Conservation (phyloP, 1,140 invertebrate genomes). For the Anoplophora glabripennis region DNA sequence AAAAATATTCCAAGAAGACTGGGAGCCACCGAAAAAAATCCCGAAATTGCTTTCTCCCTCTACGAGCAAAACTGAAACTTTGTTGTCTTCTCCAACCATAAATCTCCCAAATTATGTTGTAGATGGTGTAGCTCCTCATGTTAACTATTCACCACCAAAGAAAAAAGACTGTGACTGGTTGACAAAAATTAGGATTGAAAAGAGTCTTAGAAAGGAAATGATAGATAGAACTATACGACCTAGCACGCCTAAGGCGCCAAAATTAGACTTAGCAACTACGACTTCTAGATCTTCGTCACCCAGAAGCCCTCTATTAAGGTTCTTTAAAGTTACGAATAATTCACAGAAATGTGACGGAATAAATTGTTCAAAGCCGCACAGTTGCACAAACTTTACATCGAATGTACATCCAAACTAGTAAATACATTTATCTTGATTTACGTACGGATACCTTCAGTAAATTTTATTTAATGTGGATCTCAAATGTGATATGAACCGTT, state of each 20-base stretch:
- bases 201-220: slow-evolving; percentile 38
- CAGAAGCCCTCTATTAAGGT: slow-evolving; percentile 38
- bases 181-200: slow-evolving; percentile 64
- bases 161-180: slow-evolving; percentile 70
- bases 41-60: slow-evolving; percentile 12
- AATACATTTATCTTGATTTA: too few relatives aligned
- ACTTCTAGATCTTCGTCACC: slow-evolving; percentile 21
- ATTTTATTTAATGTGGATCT: too few relatives aligned
- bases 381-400: not conserved
- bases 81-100: slow-evolving; percentile 55
- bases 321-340: slow-evolving; percentile 39
- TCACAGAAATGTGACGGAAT: slow-evolving; percentile 14
- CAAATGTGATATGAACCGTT: too few relatives aligned
- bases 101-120: slow-evolving; percentile 76
- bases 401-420: not conserved
- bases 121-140: slow-evolving; percentile 71
- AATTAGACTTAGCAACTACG: slow-evolving; percentile 23
- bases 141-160: slow-evolving; percentile 67
- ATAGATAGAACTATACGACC: slow-evolving; percentile 26
- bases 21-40: slow-evolving; percentile 10
- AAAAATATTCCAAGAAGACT: slow-evolving; percentile 6
- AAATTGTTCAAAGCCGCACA: slow-evolving; percentile 22
- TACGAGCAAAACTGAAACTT: slow-evolving; percentile 7
- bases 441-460: too few relatives aligned
- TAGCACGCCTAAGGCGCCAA: slow-evolving; percentile 23